Base-by-base conservation (phyloP, 2,888 invertebrate species). In the Reticulitermes lucifugus region DNA sequence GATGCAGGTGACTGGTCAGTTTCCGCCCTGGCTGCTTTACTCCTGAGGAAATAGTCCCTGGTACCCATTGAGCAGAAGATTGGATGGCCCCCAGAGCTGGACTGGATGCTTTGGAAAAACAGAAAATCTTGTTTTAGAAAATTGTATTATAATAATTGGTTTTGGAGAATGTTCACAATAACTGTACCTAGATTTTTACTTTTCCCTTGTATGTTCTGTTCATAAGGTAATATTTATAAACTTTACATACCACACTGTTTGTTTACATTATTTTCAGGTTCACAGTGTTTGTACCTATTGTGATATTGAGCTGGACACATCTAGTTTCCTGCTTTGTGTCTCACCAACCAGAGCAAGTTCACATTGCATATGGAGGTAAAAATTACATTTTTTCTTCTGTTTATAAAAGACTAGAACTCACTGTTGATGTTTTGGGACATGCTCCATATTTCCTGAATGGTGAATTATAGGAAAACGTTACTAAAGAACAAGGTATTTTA, bases 261-360 rank as follows among this genome's bases (percentile, higher is more conserved):
- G 3, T 77, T n/a, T 46, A 35, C 35, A 35, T 2, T 35, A 41
- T n/a, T 77, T 77, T 77, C 46, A 77, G 77, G n/a, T 46, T 6
- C 2, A 77, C 77, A 46, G 46, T 77, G 77, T n/a, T 77, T n/a
- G 6, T n/a, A 43, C n/a, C 51, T 21, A 22, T 77, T 41, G 43
- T 46, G 35, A 12, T 77, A 77, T n/a, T 77, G 10, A 2, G 35
- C 3, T 41, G 51, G 9, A n/a, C 46, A 7, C 21, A 77, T 5
- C 41, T 77, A 9, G n/a, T 77, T n/a, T 43, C 46, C n/a, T 79
- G 83, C 35, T 85, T 46, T 65, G 81, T 85, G 18, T 85, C 84
- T 12, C 85, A 86, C 81, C 86, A 85, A 59, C 86, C 86, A n/a
- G 84, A 86, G 51, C 86, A 86, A 41, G 77, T 86, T 12, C 86